Base-by-base conservation (phyloP, 2,113 vertebrate genomes). In the Lepus americanus region DNA sequence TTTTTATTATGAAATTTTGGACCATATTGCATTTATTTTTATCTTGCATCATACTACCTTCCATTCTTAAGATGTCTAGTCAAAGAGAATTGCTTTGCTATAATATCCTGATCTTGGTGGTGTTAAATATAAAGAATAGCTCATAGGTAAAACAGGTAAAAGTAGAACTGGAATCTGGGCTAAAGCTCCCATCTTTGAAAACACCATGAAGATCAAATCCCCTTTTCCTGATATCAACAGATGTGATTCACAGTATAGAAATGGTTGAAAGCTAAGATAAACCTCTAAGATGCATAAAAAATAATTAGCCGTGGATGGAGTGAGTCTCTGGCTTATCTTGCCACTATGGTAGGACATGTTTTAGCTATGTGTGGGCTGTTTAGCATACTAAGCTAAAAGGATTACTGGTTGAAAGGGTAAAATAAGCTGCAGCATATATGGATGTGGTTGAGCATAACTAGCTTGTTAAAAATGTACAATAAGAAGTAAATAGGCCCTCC, bases 171-270 rank as follows among this genome's bases (percentile, higher is more conserved):
- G 23, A 25, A 9, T 83, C 51, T 51, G 36, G 14, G 7, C 5
- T 67, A 74, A 74, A 63, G 9, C 2, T 1, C n/a, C 6, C 17
- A 4, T 88, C 19, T 55, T 73, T 44, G 63, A 81, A 81, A 86
- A 82, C 0, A 55, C 1, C 0, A 51, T 0, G 10, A 77, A n/a
- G 19, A 3, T 13, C 17, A 44, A 7, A 44, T 59, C 17, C 59
- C 20, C 29, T 49, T 73, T 82, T 72, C 11, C 11, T 20, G 23
- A 31, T 19, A 59, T 51, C n/a, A 49, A 76, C 27, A 59, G 4
- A 29, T 14, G 6, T 67, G 11, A 63, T 53, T 95, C 25, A 83
- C 11, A 63, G 49, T 20, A 33, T 27, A 78, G n/a, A 85, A 55
- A 2, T 31, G 69, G 55, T 27, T 67, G 22, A 87, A 51, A 29